Base-by-base conservation (phyloP, 2,797 vertebrate species). In the Sylvia borin region DNA sequence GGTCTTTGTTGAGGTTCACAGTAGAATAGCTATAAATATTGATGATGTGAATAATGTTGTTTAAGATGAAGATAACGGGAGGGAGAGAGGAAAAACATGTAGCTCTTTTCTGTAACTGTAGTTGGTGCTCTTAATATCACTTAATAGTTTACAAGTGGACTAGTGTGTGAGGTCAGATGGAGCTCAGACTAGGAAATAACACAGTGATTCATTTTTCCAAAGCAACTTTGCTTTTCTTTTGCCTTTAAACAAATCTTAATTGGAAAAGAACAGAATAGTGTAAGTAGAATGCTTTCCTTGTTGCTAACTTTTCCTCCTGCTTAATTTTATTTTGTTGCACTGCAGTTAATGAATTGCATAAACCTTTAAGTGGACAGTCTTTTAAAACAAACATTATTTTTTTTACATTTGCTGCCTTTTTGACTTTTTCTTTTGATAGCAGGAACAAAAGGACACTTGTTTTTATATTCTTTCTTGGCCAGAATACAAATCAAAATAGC, bases 401-500 rank as follows among this genome's bases (percentile, higher is more conserved):
- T 72, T 61, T 47, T 11, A 72, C n/a, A 18, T 9, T 53, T 92
- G n/a, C 43, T 82, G 42, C 74, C 43, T 79, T 90, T 90, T 74
- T 93, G 55, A 75, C 74, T 66, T 83, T 91, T 62, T 79, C 66
- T 96, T 96, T 94, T 60, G 91, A 93, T 86, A 10, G 2, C 11
- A 42, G 60, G 65, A 95, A 96, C 93, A 96, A 97, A 95, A 96
- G 72, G 64, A 89, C 53, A 36, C 82, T 97, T 97, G 87, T 97
- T 96, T 97, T 93, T 71, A 54, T 81, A 74, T 94, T 82, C 73
- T 96, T 73, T 61, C 50, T 95, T 92, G 96, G 79, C 84, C 88
- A 95, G 88, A 80, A 90, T 77, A 96, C 93, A 97, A 96, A 94
- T 97, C 92, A 90, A 77, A 92, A 79, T 86, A 96, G 72, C 66